Percentiles rank a stretch among this genome's conserved stretches.
These are phyloP conservation scores for Solen grandis DNA, from an alignment of 1,140 invertebrate genomes.

Conservation along the genomic window DNA sequence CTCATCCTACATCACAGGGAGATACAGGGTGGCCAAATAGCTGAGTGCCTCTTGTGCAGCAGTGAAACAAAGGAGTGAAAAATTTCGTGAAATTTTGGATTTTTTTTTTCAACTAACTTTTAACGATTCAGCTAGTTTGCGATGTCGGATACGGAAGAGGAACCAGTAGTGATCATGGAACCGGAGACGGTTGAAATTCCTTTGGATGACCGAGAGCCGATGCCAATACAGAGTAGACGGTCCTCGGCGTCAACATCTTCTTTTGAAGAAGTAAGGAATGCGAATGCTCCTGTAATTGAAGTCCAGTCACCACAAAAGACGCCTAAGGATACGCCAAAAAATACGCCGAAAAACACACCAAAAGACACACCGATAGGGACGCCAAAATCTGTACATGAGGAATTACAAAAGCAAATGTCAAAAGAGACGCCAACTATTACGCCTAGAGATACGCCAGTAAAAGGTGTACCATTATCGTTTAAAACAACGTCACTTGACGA, in stretches of 20 bases:
- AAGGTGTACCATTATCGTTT: slow-evolving; percentile 6
- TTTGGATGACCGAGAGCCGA: slow-evolving; percentile 7
- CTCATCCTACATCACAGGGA: too few species aligned
- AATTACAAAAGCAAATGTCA: too few species aligned
- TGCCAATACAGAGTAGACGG: slow-evolving; percentile 7
- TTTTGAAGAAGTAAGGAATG: slow-evolving; percentile 40
- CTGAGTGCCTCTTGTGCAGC: too few species aligned
- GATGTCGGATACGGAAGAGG: too few species aligned
- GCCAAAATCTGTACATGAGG: too few species aligned
- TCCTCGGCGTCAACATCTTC: slow-evolving; percentile 50
- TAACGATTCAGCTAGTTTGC: too few species aligned
- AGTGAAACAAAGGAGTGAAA: too few species aligned
- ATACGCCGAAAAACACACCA: not conserved
- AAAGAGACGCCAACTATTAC: not conserved
- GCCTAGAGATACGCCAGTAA: not conserved
- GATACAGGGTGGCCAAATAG: too few species aligned
- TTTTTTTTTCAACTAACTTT: too few species aligned
- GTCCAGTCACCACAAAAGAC: too few species aligned
- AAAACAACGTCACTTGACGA: slow-evolving; percentile 34
- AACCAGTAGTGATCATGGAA: too few species aligned
- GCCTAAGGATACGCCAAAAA: not conserved
- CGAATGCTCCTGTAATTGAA: not conserved
- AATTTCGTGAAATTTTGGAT: too few species aligned
- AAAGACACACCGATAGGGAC: not conserved
- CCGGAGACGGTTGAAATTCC: slow-evolving; percentile 41